These are phyloP conservation scores for Idaea straminata DNA, from an alignment of 2,888 invertebrate species.

Conservation along the genomic window DNA sequence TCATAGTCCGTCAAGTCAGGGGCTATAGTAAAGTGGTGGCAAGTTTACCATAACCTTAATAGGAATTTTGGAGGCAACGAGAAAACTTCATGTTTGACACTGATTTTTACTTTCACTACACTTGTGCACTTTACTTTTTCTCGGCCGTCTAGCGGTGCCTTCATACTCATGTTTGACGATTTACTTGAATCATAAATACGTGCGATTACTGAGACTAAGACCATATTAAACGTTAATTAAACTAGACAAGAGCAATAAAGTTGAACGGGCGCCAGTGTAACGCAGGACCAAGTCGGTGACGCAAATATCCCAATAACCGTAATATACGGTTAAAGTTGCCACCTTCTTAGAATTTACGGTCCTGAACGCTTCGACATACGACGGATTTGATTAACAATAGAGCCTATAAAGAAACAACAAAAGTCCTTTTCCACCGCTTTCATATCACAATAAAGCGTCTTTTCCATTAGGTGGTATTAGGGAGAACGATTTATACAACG, in stretches of 20 bases:
- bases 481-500: constrained; percentile 20
- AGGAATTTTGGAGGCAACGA: too few species aligned
- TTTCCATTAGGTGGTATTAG: constrained; percentile 18
- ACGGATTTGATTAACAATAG: constrained; percentile 40
- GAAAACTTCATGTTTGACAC: too few species aligned
- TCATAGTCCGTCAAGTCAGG: too few species aligned
- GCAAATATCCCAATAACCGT: constrained; percentile 33
- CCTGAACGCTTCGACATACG: constrained; percentile 31
- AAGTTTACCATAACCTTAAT: too few species aligned
- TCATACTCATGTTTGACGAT: constrained; percentile 14
- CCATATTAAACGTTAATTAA: constrained; percentile 35
- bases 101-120: too few species aligned
- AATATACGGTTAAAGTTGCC: constrained; percentile 36
- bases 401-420: constrained; percentile 28
- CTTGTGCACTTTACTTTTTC: too few species aligned
- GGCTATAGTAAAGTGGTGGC: too few species aligned
- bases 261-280: constrained; percentile 20
- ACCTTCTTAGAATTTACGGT: constrained; percentile 32
- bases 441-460: constrained; percentile 8
- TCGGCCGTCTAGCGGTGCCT: too few species aligned
- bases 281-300: constrained; percentile 25
- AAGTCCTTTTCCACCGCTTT: constrained; percentile 14
- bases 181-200: constrained; percentile 1
- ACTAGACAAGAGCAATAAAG: constrained; percentile 27
- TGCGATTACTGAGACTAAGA: constrained; percentile 14